These are phyloP conservation scores for Rhinichthys osculus DNA, from an alignment of 2,797 vertebrate species.

Conservation along the genomic window DNA sequence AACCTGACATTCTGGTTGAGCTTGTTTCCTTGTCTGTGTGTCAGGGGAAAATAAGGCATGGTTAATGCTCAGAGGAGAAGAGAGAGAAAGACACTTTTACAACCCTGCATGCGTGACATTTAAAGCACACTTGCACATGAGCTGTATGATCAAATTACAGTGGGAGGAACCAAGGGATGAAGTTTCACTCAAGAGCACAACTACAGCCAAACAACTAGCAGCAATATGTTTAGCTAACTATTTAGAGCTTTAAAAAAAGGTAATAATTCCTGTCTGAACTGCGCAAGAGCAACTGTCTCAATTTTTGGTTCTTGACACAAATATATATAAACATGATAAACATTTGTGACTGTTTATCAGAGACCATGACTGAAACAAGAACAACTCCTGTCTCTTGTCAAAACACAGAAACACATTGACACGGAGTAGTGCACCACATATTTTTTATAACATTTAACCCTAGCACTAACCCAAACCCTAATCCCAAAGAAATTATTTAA, in stretches of 20 bases:
- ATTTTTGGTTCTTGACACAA: background rate
- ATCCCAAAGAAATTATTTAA: background rate
- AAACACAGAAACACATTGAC: background rate
- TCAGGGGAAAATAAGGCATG: background rate
- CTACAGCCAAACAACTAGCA: background rate
- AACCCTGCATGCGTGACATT: slow-evolving; percentile 72
- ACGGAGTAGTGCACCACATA: background rate
- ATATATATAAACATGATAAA: too few species aligned
- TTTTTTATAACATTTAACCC: background rate
- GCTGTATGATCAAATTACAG: slow-evolving; percentile 76
- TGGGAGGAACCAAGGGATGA: slow-evolving; percentile 66
- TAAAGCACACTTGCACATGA: slow-evolving; percentile 72
- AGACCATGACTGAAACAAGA: background rate
- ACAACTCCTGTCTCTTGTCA: background rate
- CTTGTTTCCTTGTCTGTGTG: slow-evolving; percentile 3
- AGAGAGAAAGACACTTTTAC: slow-evolving; percentile 60
- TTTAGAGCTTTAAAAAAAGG: background rate
- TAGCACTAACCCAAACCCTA: background rate
- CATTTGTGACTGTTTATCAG: background rate
- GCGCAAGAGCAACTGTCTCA: background rate
- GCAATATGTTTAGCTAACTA: background rate
- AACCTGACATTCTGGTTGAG: slow-evolving; percentile 14
- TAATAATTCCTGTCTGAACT: background rate
- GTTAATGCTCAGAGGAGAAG: slow-evolving; percentile 65
- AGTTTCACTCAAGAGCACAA: slow-evolving; percentile 62